Conservation (phyloP, 2,797 vertebrate genomes). For the Kryptopterus vitreolus region DNA sequence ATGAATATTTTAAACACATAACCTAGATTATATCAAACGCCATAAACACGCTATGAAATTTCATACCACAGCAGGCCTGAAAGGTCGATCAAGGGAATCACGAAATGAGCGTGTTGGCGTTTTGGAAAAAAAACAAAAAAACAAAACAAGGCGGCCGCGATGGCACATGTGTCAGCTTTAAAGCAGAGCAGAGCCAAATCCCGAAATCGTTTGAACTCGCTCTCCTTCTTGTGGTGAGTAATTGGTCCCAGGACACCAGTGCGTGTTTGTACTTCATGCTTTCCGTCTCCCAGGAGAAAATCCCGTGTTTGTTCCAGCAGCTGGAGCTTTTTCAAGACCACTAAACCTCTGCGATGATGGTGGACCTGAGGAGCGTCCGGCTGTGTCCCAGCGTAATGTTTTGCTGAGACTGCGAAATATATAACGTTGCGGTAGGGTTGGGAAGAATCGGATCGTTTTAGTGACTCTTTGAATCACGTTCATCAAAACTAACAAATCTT, state of each 20-base stretch:
- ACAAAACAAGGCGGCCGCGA: background rate
- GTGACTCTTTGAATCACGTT: no score
- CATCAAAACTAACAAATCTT: no score
- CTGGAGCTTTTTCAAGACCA: slow-evolving; percentile 34
- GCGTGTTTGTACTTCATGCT: slow-evolving; percentile 45
- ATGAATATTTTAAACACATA: slow-evolving; percentile 12
- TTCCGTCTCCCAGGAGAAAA: slow-evolving; percentile 52
- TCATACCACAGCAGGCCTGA: background rate
- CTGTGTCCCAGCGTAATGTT: background rate
- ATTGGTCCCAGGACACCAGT: slow-evolving; percentile 51
- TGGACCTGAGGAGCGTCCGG: slow-evolving; percentile 7
- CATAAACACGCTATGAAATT: background rate
- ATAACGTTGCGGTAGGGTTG: no score
- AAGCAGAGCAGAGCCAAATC: background rate
- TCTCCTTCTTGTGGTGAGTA: slow-evolving; percentile 33
- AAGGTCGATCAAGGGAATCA: background rate
- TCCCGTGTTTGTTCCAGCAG: slow-evolving; percentile 40
- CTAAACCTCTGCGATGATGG: slow-evolving; percentile 32
- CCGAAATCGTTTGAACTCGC: slow-evolving; percentile 31
- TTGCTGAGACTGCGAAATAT: no score
- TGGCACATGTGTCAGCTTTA: slow-evolving; percentile 1
- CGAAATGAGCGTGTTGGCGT: background rate
- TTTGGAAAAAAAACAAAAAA: background rate
- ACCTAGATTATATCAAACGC: background rate
- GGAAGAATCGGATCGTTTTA: no score